phyloP scores from a whole-genome alignment of 2,113 vertebrate species.

The Brachyistius frenatus region DNA sequence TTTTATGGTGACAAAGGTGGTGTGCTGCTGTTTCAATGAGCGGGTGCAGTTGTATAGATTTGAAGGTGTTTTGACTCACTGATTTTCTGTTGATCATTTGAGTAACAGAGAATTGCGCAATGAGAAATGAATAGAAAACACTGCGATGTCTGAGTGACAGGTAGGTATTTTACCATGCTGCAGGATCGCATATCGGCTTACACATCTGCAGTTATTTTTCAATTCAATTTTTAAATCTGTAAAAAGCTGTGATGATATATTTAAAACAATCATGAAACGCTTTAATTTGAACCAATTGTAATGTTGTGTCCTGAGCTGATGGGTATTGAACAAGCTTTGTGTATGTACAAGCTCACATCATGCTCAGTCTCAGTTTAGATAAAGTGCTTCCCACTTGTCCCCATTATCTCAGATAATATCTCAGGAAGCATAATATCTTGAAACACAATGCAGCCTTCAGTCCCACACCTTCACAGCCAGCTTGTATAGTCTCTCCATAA shows the following conservation, averaged over 20 bases:
- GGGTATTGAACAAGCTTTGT: background rate
- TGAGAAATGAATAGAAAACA: too few relatives aligned
- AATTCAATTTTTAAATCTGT: slow-evolving; percentile 38
- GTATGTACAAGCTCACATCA: slow-evolving; percentile 12
- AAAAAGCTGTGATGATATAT: slow-evolving; percentile 15
- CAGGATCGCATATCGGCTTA: slow-evolving; percentile 3
- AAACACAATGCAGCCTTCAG: slow-evolving; percentile 41
- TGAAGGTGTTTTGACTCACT: background rate
- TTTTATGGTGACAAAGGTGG: background rate
- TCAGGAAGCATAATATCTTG: slow-evolving; percentile 33
- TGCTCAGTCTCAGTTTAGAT: slow-evolving; percentile 44
- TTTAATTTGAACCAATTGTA: slow-evolving; percentile 5
- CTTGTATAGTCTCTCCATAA: slow-evolving; percentile 5
- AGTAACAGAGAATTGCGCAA: too few relatives aligned
- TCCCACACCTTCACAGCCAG: slow-evolving; percentile 47
- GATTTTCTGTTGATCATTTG: too few relatives aligned
- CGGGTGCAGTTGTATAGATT: background rate
- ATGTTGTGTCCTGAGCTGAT: background rate
- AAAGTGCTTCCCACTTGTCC: slow-evolving; percentile 57
- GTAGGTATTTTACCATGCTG: background rate
- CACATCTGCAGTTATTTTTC: slow-evolving; percentile 42
- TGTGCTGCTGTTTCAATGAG: background rate
- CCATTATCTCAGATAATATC: slow-evolving; percentile 51
- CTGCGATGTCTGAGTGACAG: background rate
- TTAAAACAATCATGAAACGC: slow-evolving; percentile 13